A percentile compares a stretch with the other conserved stretches of the same genome.
phyloP scores from a whole-genome alignment of 2,113 vertebrate genomes.

The Chamaea fasciata region DNA sequence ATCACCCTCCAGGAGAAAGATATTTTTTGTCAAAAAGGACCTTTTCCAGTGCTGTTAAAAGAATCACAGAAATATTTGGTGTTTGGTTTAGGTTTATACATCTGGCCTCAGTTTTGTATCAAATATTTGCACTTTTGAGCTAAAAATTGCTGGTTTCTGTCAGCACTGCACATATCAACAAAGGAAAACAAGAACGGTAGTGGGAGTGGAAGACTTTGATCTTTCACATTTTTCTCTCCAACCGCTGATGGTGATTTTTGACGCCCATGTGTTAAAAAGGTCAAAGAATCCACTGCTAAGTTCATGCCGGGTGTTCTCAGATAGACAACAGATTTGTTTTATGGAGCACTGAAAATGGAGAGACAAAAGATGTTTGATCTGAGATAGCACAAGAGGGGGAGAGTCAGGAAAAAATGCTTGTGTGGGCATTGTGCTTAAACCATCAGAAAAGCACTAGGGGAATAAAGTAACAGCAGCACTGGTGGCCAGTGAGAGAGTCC shows the following conservation, averaged over 20 bases:
- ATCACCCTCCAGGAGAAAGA: constrained; percentile 1
- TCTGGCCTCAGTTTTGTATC: constrained; percentile 60
- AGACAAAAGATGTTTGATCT: not conserved
- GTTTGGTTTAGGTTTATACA: constrained; percentile 52
- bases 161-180: constrained; percentile 29
- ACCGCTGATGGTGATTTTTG: constrained; percentile 41
- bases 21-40: constrained; percentile 37
- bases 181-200: constrained; percentile 58
- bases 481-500: not conserved
- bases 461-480: not conserved
- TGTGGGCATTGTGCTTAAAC: not conserved
- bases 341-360: not conserved
- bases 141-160: constrained; percentile 51
- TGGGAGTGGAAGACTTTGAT: constrained; percentile 57
- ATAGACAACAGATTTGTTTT: constrained; percentile 52
- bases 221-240: constrained; percentile 41
- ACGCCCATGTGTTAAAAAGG: constrained; percentile 36
- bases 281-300: constrained; percentile 4
- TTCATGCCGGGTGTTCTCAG: constrained; percentile 47
- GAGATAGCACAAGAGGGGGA: not conserved
- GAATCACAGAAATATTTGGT: constrained; percentile 32
- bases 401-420: not conserved
- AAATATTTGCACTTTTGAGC: constrained; percentile 56
- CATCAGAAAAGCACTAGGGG: not conserved
- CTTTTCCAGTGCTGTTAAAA: constrained; percentile 18